Base-by-base conservation (phyloP, 2,888 invertebrate species). In the Drosophila gaucha region DNA sequence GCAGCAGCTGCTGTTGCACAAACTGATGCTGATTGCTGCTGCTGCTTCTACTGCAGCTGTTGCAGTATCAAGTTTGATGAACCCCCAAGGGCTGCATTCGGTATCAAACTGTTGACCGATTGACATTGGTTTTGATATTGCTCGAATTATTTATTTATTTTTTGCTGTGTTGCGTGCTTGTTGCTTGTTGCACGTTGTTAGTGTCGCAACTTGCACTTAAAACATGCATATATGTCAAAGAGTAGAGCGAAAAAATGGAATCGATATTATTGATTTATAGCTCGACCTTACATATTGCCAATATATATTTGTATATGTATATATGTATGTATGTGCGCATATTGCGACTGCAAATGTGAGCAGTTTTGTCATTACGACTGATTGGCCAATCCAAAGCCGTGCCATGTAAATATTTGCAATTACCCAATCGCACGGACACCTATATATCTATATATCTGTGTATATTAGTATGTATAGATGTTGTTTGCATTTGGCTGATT, bases 181-280 rank as follows among this genome's bases (percentile, higher is more conserved):
- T 60, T 31, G 65, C 59, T 38, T 60, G 57, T 50, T 47, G 70
- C 71, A 64, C 36, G 41, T 49, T 58, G 46, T 16, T 26, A n/a
- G 18, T 50, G 20, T 4, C 39, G 41, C 8, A 38, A 38, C 35
- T 38, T 26, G 51, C 9, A 57, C 38, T 43, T 67, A 39, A 54
- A 39, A 35, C 56, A 54, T 33, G 46, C 46, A 46, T 46, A 46
- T 46, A 28, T 26, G 5, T 30, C 18, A 8, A 30, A 30, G n/a
- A 35, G 56, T 6, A 22, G 22, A 24, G 30, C 26, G 22, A 28
- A 26, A 33, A 62, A 59, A 35, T 22, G 12, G n/a, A 80, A 88
- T 84, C 84, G 73, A 84, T 84, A 86, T 63, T 88, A 84, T 84
- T 71, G 84, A 84, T 88, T 77, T 64, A 36, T 66, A 35, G 36